Base-by-base conservation (phyloP, 2,797 vertebrate genomes). In the Falco rusticolus region DNA sequence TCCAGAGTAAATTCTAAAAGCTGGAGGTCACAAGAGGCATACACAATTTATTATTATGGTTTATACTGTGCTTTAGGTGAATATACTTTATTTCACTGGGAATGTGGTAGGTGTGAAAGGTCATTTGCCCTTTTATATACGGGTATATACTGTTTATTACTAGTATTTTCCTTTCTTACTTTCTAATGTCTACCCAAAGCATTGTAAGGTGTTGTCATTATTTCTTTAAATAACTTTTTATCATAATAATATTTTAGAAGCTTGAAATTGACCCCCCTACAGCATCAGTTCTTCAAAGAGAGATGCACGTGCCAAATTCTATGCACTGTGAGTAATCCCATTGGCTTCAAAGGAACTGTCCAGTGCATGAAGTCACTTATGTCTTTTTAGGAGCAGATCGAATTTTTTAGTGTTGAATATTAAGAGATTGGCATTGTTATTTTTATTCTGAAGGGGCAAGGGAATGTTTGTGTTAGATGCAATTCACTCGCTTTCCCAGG, bases 1-100 rank as follows among this genome's bases (percentile, higher is more conserved):
- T 51, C 28, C 54, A 57, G 70, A 60, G 26, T 77, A 87, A 89
- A 68, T 89, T 78, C 57, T 85, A 69, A 95, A 96, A 93, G 34
- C 65, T 80, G 50, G 29, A 84, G 25, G 25, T 80, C 71, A 63
- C 22, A 56, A 57, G 33, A 92, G 22, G 45, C 24, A 21, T 39
- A 31, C 26, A 14, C 17, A 19, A 19, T 83, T 83, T 84, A 29
- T 75, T 92, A 29, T 39, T 68, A 26, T 24, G 45, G 6, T 65
- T 93, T 70, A 34, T 77, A 61, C 75, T 87, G 91, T 83, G 28
- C 26, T 82, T 91, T 61, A 53, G 33, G 24, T 56, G 54, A 93
- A 84, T 78, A 21, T 51, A 41, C 53, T 77, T 72, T 26, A 56
- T 95, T 93, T 68, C 31, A 54, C 5, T 50, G 60, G 28, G 31